Base-by-base conservation (phyloP, 2,888 invertebrate genomes). In the Xanthorhoe spadicearia region DNA sequence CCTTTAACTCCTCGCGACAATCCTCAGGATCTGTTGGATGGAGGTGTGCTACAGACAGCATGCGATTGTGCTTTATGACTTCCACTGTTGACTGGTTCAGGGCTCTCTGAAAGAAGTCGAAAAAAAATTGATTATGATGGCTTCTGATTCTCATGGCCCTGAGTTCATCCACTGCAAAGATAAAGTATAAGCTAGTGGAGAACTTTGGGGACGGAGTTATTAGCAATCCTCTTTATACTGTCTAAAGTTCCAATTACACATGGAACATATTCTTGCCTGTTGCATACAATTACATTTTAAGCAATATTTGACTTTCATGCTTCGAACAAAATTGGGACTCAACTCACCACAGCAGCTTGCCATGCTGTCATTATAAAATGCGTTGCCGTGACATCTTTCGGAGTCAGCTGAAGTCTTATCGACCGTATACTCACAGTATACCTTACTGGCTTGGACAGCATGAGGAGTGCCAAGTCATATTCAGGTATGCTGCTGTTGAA, bases 331-430 rank as follows among this genome's bases (percentile, higher is more conserved):
- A n/a, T n/a, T n/a, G n/a, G n/a, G n/a, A n/a, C 23, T 23, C 23
- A 23, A 71, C 79, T 79, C 71, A 87, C 85, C 68, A 65, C 18
- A 5, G 75, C 69, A 19, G 68, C 52, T 4, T 80, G 75, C 92
- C 91, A 92, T 0, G 87, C 78, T 0, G 88, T 86, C 0, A 92
- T 85, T 38, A 87, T 81, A 19, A 87, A 89, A 77, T 91, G 90
- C 0, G 88, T 83, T 0, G 85, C 77, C 15, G 79, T 74, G 0
- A 81, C 72, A 1, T 79, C 77, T 48, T 67, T 79, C 0, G 67
- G 51, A 0, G 56, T 70, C n/a, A 61, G 76, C 61, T 83, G 84
- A 1, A 89, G 58, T 23, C 80, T 74, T 19, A 92, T 84, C 0
- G 90, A 78, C 15, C 77, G 80, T 10, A 89, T 13, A 0, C 17